phyloP scores from a whole-genome alignment of 2,113 vertebrate species.

The Echinops telfairi region DNA sequence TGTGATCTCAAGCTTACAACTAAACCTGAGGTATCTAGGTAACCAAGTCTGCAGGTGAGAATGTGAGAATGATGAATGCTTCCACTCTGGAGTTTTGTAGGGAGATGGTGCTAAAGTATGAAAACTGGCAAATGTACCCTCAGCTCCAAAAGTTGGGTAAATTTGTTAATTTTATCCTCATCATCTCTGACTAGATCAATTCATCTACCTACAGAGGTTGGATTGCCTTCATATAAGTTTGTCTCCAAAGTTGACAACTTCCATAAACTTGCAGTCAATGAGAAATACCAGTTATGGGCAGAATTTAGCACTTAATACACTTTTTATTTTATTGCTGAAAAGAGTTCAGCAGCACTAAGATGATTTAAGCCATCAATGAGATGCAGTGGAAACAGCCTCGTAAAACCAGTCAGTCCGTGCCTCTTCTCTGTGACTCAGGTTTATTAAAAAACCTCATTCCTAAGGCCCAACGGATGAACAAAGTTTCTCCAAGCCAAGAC shows the following conservation, averaged over 20 bases:
- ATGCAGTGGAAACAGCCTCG: slow-evolving; percentile 80
- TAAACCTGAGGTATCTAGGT: slow-evolving; percentile 79
- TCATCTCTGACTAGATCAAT: slow-evolving; percentile 83
- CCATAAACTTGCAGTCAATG: slow-evolving; percentile 85
- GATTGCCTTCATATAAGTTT: slow-evolving; percentile 82
- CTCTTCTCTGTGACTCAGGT: slow-evolving; percentile 75
- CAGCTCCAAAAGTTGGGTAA: slow-evolving; percentile 71
- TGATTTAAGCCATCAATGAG: slow-evolving; percentile 86
- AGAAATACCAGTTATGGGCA: slow-evolving; percentile 84
- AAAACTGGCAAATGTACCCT: slow-evolving; percentile 73
- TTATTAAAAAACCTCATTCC: slow-evolving; percentile 78
- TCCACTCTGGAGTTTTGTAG: slow-evolving; percentile 67
- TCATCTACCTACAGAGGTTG: slow-evolving; percentile 78
- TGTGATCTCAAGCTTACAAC: slow-evolving; percentile 78
- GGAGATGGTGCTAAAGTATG: slow-evolving; percentile 55
- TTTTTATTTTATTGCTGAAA: slow-evolving; percentile 87
- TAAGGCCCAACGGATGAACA: slow-evolving; percentile 54
- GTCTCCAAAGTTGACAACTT: slow-evolving; percentile 83
- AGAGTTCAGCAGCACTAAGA: slow-evolving; percentile 75
- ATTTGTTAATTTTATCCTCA: slow-evolving; percentile 84
- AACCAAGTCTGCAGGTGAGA: slow-evolving; percentile 73
- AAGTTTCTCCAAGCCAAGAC: slow-evolving; percentile 30
- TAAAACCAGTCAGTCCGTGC: slow-evolving; percentile 79
- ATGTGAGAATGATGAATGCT: slow-evolving; percentile 76
- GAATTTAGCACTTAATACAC: slow-evolving; percentile 87